Evolutionary conservation across 2,888 invertebrate species (phyloP).

Genomic region (Colostygia pectinataria): DNA sequence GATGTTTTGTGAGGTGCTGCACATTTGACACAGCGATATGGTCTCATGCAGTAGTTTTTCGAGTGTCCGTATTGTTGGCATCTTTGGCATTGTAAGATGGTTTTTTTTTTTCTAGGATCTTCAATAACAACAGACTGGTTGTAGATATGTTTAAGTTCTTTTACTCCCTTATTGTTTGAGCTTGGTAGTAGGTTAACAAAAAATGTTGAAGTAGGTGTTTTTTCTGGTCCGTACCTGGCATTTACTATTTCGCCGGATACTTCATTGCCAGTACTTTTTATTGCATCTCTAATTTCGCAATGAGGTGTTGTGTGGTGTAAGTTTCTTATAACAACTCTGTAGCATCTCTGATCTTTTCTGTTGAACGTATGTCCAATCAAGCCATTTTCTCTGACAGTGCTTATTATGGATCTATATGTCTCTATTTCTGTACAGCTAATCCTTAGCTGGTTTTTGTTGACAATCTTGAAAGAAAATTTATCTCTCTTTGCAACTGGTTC

Average conservation of each 20-base stretch:
- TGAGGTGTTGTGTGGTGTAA: constrained; percentile 1
- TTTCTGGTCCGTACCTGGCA: not conserved
- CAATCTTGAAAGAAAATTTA: too few relatives aligned
- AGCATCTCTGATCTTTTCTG: not conserved
- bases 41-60: constrained; percentile 7
- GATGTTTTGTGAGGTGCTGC: not conserved
- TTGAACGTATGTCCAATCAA: constrained; percentile 1
- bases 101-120: not conserved
- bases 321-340: not conserved
- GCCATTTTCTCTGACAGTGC: too few relatives aligned
- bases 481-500: too few relatives aligned
- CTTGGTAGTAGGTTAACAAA: not conserved
- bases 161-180: not conserved
- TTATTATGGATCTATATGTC: too few relatives aligned
- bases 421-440: too few relatives aligned
- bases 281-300: not conserved
- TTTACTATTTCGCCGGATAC: not conserved
- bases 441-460: too few relatives aligned
- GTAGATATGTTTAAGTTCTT: not conserved
- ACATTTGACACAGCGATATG: not conserved
- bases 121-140: not conserved
- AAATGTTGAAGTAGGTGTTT: not conserved
- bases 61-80: constrained; percentile 3
- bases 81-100: not conserved
- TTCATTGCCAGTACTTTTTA: not conserved